Evolutionary conservation across 2,113 vertebrate species (phyloP), one percentile per base, ranked within the genome.

Genomic region (Lichenostomus cassidix): DNA sequence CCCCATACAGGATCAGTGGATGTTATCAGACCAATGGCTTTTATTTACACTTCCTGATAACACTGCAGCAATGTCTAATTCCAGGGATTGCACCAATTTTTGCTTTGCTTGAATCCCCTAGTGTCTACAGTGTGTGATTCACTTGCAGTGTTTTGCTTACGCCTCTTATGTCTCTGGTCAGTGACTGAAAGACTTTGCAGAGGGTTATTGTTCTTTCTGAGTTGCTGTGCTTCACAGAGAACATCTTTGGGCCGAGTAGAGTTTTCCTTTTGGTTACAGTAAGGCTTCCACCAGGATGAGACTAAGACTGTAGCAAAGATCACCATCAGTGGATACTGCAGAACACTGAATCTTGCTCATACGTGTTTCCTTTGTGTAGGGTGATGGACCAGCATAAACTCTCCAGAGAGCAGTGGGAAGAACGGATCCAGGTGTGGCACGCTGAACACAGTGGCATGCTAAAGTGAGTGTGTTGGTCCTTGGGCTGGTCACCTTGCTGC

Each of bases 301-400:
- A 74, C 14, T 41, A 71, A 75, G 55, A 35, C n/a, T 39, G 0
- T 35, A 56, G 59, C 35, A 79, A 77, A 89, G 44, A 50, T 89
- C 16, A 29, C 10, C 41, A 29, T 80, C 22, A 64, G 12, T 29
- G 22, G 56, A 13, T 58, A 14, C 11, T 52, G 39, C 55, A 50
- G 59, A 84, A 39, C 12, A 15, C 39, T 41, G 87, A 42, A 92
- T 56, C 20, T 53, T 59, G 19, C 69, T 90, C 39, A 27, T 47
- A 5, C 13, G 22, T 68, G 15, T 94, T 74, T 94, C 52, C 76
- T 44, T 44, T 90, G 13, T 76, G 33, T 75, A 99, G 99, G 94
- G 99, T 99, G 59, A 95, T 99, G 98, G 99, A 99, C 95, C 99
- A 99, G 94, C 99, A 99, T 97, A 99, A 99, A 85, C 98, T 99